These are phyloP conservation scores for Tetanocera ferruginea DNA, from an alignment of 2,888 invertebrate species.

Conservation along the genomic window DNA sequence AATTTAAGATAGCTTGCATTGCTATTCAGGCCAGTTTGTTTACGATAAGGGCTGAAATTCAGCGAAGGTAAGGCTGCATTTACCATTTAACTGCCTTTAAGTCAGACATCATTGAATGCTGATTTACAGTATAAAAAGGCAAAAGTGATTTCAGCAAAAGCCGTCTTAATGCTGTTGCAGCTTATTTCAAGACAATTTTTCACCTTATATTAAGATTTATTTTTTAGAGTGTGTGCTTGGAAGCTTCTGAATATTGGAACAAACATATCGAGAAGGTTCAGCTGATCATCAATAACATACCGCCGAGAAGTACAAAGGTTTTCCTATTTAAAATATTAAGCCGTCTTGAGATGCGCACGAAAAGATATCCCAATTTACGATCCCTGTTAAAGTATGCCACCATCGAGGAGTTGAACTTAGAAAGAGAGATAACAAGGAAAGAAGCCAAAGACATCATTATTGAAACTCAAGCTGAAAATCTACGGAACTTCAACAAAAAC, in stretches of 20 bases:
- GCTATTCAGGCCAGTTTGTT: too few relatives aligned
- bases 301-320: constrained; percentile 40
- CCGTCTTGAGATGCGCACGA: constrained; percentile 40
- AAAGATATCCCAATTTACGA: constrained; percentile 6
- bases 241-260: constrained; percentile 58
- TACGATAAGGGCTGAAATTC: too few relatives aligned
- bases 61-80: too few relatives aligned
- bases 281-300: constrained; percentile 50
- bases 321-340: constrained; percentile 45
- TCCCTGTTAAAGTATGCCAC: constrained; percentile 9
- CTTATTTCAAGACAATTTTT: too few relatives aligned
- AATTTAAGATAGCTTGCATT: too few relatives aligned
- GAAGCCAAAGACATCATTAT: constrained; percentile 39
- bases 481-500: constrained; percentile 25
- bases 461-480: constrained; percentile 43
- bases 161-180: too few relatives aligned
- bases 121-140: too few relatives aligned
- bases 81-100: too few relatives aligned
- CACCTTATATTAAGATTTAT: too few relatives aligned
- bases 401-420: neutral
- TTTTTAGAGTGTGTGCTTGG: too few relatives aligned
- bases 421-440: neutral
- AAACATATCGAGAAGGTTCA: constrained; percentile 48
- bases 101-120: too few relatives aligned
- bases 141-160: too few relatives aligned